phyloP scores from a whole-genome alignment of 2,113 vertebrate genomes.

The Cervus canadensis region DNA sequence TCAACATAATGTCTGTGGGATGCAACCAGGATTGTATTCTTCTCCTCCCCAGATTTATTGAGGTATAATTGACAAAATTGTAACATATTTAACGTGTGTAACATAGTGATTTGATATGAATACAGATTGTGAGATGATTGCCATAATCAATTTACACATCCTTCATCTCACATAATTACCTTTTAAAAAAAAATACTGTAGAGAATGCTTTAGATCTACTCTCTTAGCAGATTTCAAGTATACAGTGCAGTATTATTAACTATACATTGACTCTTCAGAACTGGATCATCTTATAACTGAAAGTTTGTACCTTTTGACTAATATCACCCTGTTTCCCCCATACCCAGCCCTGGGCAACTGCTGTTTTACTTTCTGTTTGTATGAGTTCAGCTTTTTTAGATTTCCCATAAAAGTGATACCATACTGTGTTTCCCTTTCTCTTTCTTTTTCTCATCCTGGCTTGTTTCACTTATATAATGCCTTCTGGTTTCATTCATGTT shows the following conservation, averaged over 20 bases:
- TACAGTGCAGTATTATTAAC: not conserved
- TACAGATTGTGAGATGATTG: not conserved
- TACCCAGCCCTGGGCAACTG: not conserved
- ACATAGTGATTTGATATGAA: not conserved
- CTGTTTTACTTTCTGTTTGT: not conserved
- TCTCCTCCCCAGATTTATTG: not conserved
- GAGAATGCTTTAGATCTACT: not conserved
- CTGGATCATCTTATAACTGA: not conserved
- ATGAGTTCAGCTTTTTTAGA: not conserved
- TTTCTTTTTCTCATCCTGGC: not conserved
- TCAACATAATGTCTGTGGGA: not conserved
- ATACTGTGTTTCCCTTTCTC: not conserved
- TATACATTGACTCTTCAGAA: not conserved
- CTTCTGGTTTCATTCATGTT: too few species aligned
- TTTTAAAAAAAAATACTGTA: not conserved
- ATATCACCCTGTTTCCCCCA: not conserved
- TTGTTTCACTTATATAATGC: not conserved
- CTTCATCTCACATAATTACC: not conserved
- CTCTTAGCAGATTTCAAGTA: not conserved
- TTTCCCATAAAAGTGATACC: not conserved
- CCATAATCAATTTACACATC: not conserved
- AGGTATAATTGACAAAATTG: not conserved
- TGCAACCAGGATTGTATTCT: not conserved
- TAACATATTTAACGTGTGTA: not conserved
- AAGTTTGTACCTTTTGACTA: not conserved